phyloP scores from a whole-genome alignment of 1,140 invertebrate species.

The Maconellicoccus hirsutus region DNA sequence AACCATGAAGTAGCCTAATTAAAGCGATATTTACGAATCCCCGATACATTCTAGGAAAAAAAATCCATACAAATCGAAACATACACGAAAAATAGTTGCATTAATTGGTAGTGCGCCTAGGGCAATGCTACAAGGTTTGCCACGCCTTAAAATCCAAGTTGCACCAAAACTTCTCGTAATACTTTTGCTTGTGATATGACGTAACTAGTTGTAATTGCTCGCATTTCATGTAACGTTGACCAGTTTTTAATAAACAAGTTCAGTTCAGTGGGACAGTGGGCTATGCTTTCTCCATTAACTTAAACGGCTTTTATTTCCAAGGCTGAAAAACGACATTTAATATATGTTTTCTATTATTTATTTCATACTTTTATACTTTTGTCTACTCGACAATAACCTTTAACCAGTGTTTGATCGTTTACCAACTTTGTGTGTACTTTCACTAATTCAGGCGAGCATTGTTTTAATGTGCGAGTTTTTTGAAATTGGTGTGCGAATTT shows the following conservation, averaged over 20 bases:
- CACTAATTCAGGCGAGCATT: not conserved
- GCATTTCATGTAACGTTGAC: slow-evolving; percentile 7
- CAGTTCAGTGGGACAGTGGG: slow-evolving; percentile 6
- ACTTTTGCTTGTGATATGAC: not conserved
- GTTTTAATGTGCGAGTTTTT: not conserved
- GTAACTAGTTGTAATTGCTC: not conserved
- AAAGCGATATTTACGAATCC: not conserved
- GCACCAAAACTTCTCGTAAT: slow-evolving; percentile 3
- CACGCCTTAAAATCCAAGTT: not conserved
- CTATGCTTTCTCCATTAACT: slow-evolving; percentile 8
- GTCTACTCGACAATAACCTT: not conserved
- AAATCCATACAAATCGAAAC: not conserved
- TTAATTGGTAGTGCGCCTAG: not conserved
- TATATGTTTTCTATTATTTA: not conserved
- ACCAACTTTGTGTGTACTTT: not conserved
- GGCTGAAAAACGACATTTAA: slow-evolving; percentile 3
- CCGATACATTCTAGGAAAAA: not conserved
- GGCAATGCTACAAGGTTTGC: not conserved
- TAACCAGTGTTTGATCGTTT: not conserved
- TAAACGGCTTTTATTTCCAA: not conserved
- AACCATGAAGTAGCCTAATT: too few relatives aligned
- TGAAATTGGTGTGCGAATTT: too few relatives aligned
- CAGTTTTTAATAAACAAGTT: slow-evolving; percentile 9
- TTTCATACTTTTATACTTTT: not conserved
- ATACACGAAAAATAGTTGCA: not conserved